Evolutionary conservation across 2,113 vertebrate genomes (phyloP), one percentile per base, ranked within the genome.

Genomic region (Nerophis lumbriciformis): DNA sequence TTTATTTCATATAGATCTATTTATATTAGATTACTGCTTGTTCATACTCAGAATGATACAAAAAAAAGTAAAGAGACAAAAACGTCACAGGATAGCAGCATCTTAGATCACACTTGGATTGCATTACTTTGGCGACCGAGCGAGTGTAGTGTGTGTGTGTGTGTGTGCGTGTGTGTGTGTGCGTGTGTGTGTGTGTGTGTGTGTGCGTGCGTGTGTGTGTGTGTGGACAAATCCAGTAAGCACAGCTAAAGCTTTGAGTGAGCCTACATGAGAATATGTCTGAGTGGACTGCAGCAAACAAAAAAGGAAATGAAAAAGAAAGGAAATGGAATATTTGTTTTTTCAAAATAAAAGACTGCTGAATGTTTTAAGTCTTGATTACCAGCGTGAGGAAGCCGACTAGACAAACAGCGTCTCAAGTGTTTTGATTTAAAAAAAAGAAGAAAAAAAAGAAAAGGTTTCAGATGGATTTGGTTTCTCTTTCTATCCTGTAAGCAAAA

Each of bases 71-170:
- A 48, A 36, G 9, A 48, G n/a, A 28, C 35, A n/a, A 80, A 76
- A 82, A 84, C 88, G 87, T 87, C 79, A 91, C 83, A 90, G 87
- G 88, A 91, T 91, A 91, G 90, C 90, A 91, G 90, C 90, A 90
- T 89, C 84, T 87, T 87, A 87, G 82, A 88, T 84, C 87, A 89
- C 84, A 85, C 78, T 73, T 77, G 81, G 77, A 87, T 87, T 87
- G 85, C 85, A 90, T 89, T 80, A 82, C 89, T 91, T 90, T 90
- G 89, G 89, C 88, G 86, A 80, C 82, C 85, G 86, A 87, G 83
- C 51, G 74, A 82, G 69, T 74, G 81, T 13, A 52, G 50, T 11
- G 50, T 1, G 49, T 38, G 5, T 55, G 53, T 36, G 36, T 9
- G 35, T 69, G 37, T 72, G 72, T 4, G 28, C 0, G 28, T 28